Evolutionary conservation across 2,888 invertebrate genomes (phyloP).

Genomic region (Chrysomela aeneicollis): DNA sequence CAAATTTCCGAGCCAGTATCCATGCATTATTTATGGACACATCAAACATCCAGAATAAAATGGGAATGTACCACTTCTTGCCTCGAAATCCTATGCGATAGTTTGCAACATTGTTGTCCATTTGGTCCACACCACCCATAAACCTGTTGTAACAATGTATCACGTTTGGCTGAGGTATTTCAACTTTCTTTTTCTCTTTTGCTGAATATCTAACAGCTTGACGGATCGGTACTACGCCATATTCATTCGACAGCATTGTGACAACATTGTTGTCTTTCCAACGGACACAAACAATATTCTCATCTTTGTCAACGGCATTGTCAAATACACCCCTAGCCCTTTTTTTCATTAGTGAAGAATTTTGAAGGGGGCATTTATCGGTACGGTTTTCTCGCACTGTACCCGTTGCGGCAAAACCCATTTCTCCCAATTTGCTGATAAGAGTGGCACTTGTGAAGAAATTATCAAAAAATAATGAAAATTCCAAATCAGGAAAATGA

Average conservation of each 20-base stretch:
- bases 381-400: slow-evolving; percentile 18
- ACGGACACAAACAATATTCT: slow-evolving; percentile 17
- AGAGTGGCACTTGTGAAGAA: slow-evolving; percentile 10
- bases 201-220: slow-evolving; percentile 19
- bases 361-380: slow-evolving; percentile 15
- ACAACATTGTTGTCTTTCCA: slow-evolving; percentile 28
- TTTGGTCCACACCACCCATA: slow-evolving; percentile 20
- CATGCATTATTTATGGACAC: slow-evolving; percentile 15
- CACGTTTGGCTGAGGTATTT: slow-evolving; percentile 10
- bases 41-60: slow-evolving; percentile 25
- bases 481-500: no score
- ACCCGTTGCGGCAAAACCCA: slow-evolving; percentile 15
- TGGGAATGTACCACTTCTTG: slow-evolving; percentile 19
- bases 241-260: slow-evolving; percentile 26
- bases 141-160: slow-evolving; percentile 18
- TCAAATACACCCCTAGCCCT: slow-evolving; percentile 7
- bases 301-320: slow-evolving; percentile 15
- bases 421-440: slow-evolving; percentile 2
- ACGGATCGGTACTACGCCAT: slow-evolving; percentile 21
- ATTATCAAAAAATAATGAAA: slow-evolving; percentile 15
- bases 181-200: slow-evolving; percentile 18
- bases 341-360: slow-evolving; percentile 5
- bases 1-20: slow-evolving; percentile 14
- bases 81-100: slow-evolving; percentile 16
- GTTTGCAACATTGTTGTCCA: slow-evolving; percentile 17